These are phyloP conservation scores for Eupristina koningsbergeri DNA, from an alignment of 1,140 invertebrate species.

Conservation along the genomic window DNA sequence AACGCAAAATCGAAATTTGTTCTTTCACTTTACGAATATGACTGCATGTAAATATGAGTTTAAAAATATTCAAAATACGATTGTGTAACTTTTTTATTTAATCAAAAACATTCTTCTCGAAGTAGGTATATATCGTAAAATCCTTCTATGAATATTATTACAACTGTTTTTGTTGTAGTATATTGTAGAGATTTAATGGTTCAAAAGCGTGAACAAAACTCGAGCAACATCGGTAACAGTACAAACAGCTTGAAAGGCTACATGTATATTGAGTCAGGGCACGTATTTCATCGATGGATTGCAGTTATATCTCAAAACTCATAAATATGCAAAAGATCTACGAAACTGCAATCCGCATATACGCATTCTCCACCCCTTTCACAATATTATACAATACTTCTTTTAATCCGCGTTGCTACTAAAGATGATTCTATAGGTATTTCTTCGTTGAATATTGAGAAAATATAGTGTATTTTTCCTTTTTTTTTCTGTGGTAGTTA, in stretches of 20 bases:
- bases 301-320: conserved; percentile 48
- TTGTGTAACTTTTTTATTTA: not conserved
- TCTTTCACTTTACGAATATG: no score
- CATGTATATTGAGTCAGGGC: conserved; percentile 31
- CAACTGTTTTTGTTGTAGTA: not conserved
- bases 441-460: no score
- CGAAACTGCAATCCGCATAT: conserved; percentile 44
- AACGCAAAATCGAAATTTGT: no score
- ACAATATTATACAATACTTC: not conserved
- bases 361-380: not conserved
- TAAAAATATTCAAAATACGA: not conserved
- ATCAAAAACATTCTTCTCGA: not conserved
- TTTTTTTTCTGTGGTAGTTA: not conserved
- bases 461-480: not conserved
- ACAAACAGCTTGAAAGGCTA: conserved; percentile 57
- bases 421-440: not conserved
- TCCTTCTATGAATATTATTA: conserved; percentile 25
- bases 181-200: not conserved
- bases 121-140: not conserved
- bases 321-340: conserved; percentile 58
- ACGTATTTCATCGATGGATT: conserved; percentile 53
- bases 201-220: not conserved
- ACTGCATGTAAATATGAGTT: not conserved
- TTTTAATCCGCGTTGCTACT: not conserved
- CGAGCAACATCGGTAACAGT: not conserved